These are phyloP conservation scores for Sus cebifrons DNA, from an alignment of 2,797 vertebrate genomes.

Conservation along the genomic window DNA sequence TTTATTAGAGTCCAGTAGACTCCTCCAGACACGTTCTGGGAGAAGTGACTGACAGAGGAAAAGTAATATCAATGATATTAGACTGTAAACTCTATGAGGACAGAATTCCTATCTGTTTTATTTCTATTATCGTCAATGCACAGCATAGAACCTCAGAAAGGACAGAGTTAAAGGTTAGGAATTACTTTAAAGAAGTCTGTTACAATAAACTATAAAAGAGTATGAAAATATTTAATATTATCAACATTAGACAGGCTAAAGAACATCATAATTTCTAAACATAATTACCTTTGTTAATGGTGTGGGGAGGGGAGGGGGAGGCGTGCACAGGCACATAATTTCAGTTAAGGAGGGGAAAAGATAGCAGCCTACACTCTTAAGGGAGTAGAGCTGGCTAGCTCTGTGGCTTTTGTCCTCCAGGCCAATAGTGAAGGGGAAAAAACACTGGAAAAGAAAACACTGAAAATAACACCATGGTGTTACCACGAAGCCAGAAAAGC, in stretches of 20 bases:
- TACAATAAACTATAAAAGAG: too few relatives aligned
- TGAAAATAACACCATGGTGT: conserved; percentile 58
- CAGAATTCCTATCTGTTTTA: neutral
- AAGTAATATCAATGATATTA: conserved; percentile 36
- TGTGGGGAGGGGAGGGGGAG: too few relatives aligned
- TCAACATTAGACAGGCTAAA: too few relatives aligned
- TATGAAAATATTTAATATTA: too few relatives aligned
- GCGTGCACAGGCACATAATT: too few relatives aligned
- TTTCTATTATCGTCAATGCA: neutral
- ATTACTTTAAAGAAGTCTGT: conserved; percentile 33
- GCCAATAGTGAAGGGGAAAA: conserved; percentile 49
- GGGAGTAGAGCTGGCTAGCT: conserved; percentile 14
- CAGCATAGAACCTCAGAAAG: neutral
- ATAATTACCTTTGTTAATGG: conserved; percentile 29
- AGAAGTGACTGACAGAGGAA: neutral
- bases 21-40: neutral
- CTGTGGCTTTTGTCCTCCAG: conserved; percentile 72
- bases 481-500: conserved; percentile 61
- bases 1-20: conserved; percentile 11
- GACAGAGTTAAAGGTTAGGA: neutral
- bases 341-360: conserved; percentile 24
- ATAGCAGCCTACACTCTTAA: conserved; percentile 47
- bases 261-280: too few relatives aligned
- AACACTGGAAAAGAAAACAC: conserved; percentile 59
- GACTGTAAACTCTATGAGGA: conserved; percentile 43